A percentile compares a stretch with the other conserved stretches of the same genome.
Conservation (phyloP, 2,888 invertebrate species). For the Dicyrtomina minuta region DNA sequence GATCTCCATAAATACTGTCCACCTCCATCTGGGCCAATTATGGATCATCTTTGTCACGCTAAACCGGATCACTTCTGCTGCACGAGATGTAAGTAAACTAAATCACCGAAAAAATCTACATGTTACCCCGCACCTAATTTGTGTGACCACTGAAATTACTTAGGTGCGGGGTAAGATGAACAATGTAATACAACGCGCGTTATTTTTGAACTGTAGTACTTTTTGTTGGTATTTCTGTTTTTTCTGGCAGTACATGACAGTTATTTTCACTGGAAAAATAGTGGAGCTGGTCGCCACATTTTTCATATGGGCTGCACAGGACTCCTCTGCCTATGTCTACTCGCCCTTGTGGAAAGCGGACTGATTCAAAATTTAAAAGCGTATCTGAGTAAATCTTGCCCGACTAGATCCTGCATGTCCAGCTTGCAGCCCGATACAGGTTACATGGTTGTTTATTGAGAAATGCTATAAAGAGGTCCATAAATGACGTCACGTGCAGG, state of each 20-base stretch:
- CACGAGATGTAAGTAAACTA: too few species aligned
- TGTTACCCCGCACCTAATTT: too few species aligned
- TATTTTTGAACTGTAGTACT: not conserved
- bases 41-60: constrained; percentile 45
- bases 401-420: too few species aligned
- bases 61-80: constrained; percentile 45
- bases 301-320: constrained; percentile 36
- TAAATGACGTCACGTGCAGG: too few species aligned
- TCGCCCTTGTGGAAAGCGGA: not conserved
- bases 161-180: too few species aligned
- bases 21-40: constrained; percentile 23
- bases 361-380: not conserved
- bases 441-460: too few species aligned
- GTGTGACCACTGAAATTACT: too few species aligned
- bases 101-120: too few species aligned
- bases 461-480: too few species aligned
- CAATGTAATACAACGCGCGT: too few species aligned
- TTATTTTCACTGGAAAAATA: constrained; percentile 45
- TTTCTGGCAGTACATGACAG: constrained; percentile 37
- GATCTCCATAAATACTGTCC: constrained; percentile 41
- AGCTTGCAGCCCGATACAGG: too few species aligned
- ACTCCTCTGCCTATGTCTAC: not conserved
- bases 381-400: too few species aligned
- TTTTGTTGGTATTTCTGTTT: not conserved
- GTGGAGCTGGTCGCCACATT: constrained; percentile 47